phyloP scores from a whole-genome alignment of 2,797 vertebrate species.

The Mormyrus proboscirostris region DNA sequence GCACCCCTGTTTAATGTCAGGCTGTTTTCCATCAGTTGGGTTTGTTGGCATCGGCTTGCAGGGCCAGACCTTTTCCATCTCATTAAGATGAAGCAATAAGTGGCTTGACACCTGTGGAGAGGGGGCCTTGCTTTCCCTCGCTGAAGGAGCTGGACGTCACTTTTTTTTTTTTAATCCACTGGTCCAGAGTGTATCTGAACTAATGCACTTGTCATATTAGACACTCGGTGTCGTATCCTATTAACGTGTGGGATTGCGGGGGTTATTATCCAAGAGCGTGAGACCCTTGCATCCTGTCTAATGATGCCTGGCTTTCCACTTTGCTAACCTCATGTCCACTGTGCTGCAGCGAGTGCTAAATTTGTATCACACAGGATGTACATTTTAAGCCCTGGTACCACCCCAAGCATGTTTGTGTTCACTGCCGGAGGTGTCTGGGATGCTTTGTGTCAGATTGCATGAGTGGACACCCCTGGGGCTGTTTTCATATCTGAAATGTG shows the following conservation, averaged over 20 bases:
- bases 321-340: slow-evolving; percentile 2
- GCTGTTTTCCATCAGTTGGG: slow-evolving; percentile 47
- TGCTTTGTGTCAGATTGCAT: slow-evolving; percentile 19
- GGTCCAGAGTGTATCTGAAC: background rate
- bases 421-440: background rate
- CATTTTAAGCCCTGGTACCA: slow-evolving; percentile 24
- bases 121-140: slow-evolving; percentile 19
- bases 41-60: slow-evolving; percentile 73
- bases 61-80: slow-evolving; percentile 79
- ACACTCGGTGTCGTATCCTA: background rate
- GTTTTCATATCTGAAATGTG: slow-evolving; percentile 38
- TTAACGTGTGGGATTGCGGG: background rate
- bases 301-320: background rate
- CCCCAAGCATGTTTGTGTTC: slow-evolving; percentile 26
- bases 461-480: slow-evolving; percentile 26
- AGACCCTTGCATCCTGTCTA: background rate
- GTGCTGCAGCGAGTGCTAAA: slow-evolving; percentile 44
- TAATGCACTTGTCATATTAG: background rate
- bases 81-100: slow-evolving; percentile 82
- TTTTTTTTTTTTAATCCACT: background rate
- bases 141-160: background rate
- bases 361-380: slow-evolving; percentile 23
- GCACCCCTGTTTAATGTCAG: slow-evolving; percentile 58
- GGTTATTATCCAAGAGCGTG: background rate
- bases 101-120: slow-evolving; percentile 31